Conservation (phyloP, 2,888 invertebrate genomes). For the Neoascia interrupta region DNA sequence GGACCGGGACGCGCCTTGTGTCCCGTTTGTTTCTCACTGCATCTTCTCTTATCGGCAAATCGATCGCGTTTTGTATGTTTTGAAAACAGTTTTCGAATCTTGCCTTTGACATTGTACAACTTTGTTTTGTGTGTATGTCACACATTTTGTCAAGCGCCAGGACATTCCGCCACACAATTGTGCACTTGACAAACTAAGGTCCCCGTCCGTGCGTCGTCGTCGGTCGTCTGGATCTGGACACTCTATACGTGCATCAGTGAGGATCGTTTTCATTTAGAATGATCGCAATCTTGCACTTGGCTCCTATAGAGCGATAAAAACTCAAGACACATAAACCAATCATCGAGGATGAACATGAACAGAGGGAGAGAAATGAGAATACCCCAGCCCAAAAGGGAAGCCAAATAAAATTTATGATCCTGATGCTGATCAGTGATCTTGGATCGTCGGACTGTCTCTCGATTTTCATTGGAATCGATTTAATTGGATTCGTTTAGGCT, state of each 20-base stretch:
- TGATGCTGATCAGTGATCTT: slow-evolving; percentile 65
- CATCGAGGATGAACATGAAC: not conserved
- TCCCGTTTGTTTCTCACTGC: slow-evolving; percentile 14
- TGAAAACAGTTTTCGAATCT: slow-evolving; percentile 46
- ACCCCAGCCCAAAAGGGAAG: too few species aligned
- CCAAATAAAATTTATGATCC: slow-evolving; percentile 61
- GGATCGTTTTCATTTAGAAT: slow-evolving; percentile 43
- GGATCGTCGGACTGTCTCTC: slow-evolving; percentile 42
- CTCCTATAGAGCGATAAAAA: slow-evolving; percentile 63
- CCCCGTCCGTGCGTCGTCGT: not conserved
- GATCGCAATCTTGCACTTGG: slow-evolving; percentile 61
- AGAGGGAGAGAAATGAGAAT: slow-evolving; percentile 14
- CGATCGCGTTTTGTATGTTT: slow-evolving; percentile 64
- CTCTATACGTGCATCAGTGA: slow-evolving; percentile 46
- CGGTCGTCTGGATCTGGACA: too few species aligned
- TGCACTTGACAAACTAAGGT: slow-evolving; percentile 54
- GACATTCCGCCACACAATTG: slow-evolving; percentile 40
- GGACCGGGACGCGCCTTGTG: slow-evolving; percentile 34
- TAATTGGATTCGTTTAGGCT: slow-evolving; percentile 64
- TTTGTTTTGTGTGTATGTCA: slow-evolving; percentile 33
- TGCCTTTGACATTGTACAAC: not conserved
- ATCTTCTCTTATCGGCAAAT: slow-evolving; percentile 37
- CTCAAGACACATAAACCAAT: slow-evolving; percentile 39
- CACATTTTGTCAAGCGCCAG: slow-evolving; percentile 57
- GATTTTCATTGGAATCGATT: slow-evolving; percentile 61